A percentile compares a stretch with the other conserved stretches of the same genome.
Conservation (phyloP, 2,113 vertebrate species). For the Parus major region DNA sequence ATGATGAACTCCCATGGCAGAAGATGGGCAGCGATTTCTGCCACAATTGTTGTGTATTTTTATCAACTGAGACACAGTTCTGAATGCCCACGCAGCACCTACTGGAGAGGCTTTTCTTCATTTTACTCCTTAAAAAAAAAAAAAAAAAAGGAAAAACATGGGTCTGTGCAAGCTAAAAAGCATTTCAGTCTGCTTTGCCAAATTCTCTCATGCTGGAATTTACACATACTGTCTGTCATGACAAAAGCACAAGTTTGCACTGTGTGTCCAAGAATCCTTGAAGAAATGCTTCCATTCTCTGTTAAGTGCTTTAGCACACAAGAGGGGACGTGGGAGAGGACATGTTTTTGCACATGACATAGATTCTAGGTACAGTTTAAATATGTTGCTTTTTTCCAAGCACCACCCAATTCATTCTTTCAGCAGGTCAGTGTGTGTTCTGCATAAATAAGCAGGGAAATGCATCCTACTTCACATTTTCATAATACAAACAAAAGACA, state of each 20-base stretch:
- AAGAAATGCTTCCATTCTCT: neutral
- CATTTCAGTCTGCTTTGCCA: neutral
- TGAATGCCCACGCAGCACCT: neutral
- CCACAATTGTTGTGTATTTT: neutral
- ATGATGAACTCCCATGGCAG: neutral
- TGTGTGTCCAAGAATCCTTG: neutral
- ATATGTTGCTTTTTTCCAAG: neutral
- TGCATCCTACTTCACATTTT: neutral
- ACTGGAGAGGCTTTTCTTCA: neutral
- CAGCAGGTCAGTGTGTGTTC: neutral
- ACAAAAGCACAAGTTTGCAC: slow-evolving; percentile 32
- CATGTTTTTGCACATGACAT: neutral
- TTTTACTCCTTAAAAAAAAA: neutral
- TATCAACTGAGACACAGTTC: neutral
- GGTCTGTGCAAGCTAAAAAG: neutral
- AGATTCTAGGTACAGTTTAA: neutral
- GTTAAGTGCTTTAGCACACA: neutral
- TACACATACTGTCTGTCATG: neutral
- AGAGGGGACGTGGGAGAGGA: neutral
- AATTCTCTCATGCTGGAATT: neutral
- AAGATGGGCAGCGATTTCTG: neutral
- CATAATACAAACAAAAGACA: neutral
- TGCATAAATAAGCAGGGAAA: neutral
- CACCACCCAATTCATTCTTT: neutral
- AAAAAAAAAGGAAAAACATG: neutral